phyloP scores from a whole-genome alignment of 2,888 invertebrate genomes.

The Cosmia trapezina region DNA sequence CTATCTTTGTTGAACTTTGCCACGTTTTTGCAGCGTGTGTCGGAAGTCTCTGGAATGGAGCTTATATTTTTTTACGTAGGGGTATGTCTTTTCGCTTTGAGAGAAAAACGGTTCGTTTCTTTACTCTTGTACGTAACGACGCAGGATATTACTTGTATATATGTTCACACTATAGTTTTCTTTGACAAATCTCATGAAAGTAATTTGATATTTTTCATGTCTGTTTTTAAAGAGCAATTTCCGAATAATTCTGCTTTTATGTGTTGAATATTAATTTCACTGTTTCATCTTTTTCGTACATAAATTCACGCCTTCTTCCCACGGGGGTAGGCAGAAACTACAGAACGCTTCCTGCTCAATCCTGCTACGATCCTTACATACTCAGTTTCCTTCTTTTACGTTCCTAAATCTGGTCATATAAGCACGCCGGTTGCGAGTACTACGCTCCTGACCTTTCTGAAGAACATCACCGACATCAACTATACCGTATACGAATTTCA shows the following conservation, averaged over 20 bases:
- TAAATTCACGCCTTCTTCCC: no score
- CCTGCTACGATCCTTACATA: no score
- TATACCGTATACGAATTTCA: no score
- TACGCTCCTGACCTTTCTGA: no score
- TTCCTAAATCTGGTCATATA: no score
- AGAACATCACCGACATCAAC: no score
- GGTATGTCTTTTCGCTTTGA: conserved; percentile 41
- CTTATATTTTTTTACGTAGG: conserved; percentile 35
- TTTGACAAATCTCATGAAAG: conserved; percentile 1
- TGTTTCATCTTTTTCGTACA: no score
- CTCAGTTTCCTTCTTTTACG: no score
- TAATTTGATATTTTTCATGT: conserved; percentile 8
- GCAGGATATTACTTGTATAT: conserved; percentile 33
- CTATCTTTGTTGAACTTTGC: conserved; percentile 68
- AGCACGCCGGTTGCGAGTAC: no score
- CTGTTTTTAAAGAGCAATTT: conserved; percentile 4
- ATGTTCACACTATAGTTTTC: conserved; percentile 9
- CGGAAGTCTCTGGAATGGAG: conserved; percentile 52
- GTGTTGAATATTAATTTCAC: conserved; percentile 12
- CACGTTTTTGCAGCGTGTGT: conserved; percentile 68
- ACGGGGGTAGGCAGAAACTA: no score
- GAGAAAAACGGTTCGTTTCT: conserved; percentile 33
- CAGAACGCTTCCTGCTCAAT: no score
- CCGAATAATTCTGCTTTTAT: not conserved
- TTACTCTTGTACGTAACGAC: conserved; percentile 23